Base-by-base conservation (phyloP, 2,888 invertebrate genomes). In the Pinctada fucata region DNA sequence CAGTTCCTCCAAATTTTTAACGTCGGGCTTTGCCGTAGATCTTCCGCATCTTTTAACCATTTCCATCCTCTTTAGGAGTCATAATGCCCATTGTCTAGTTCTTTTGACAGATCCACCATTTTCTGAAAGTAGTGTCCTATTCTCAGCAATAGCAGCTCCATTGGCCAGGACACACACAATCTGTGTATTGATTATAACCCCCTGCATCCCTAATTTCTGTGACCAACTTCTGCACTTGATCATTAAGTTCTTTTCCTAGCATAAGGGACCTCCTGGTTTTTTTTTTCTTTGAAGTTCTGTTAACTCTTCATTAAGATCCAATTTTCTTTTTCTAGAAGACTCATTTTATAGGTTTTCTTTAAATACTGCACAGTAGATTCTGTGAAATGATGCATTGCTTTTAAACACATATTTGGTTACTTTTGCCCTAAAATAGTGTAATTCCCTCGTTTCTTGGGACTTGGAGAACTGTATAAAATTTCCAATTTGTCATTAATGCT, bases 161-260 rank as follows among this genome's bases (percentile, higher is more conserved):
- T 45, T 31, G 16, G 58, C 31, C 0, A 52, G 50, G 3, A 70
- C 64, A 45, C n/a, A 49, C 16, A 76, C 64, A 3, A 64, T 71
- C 10, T 50, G 58, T 8, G 70, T 76, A 13, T 76, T 70, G 6
- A 76, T 48, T 3, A 76, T 58, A 2, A 31, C 64, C 64, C 8
- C 71, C 76, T 47, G 64, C 50, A 31, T 70, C 68, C n/a, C 65
- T n/a, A 45, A 76, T 69, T 49, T 45, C 16, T 3, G 4, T 4
- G 3, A 76, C 70, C 16, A 69, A 76, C 10, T 58, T 58, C 48
- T 76, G 64, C 16, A 66, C 49, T 76, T 66, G 71, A 31, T 65
- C 6, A 47, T 71, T 52, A 2, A 76, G 52, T 68, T 75, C 69
- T 8, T 75, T 58, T 58, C 69, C 58, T 45, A 69, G 50, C 50